Conservation (phyloP, 2,113 vertebrate species). For the Telmatochromis sp. region DNA sequence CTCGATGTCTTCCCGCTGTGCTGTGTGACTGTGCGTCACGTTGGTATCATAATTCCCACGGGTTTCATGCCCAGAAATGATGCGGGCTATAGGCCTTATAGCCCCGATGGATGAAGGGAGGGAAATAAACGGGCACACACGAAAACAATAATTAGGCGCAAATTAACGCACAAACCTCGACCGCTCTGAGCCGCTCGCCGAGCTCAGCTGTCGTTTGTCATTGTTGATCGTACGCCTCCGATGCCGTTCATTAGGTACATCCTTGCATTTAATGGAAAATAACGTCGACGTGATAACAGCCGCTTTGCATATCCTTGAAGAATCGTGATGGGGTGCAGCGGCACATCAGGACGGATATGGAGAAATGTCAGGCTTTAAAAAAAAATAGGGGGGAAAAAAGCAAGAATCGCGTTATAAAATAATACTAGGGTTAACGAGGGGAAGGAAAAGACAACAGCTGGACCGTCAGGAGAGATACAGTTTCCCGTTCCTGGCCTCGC, state of each 20-base stretch:
- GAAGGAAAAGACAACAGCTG: slow-evolving; percentile 13
- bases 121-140: background rate
- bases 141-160: slow-evolving; percentile 35
- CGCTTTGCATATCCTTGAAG: slow-evolving; percentile 46
- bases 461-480: background rate
- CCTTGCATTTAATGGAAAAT: slow-evolving; percentile 24
- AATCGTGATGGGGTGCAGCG: slow-evolving; percentile 52
- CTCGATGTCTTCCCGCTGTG: slow-evolving; percentile 59
- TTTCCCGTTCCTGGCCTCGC: slow-evolving; percentile 57
- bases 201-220: slow-evolving; percentile 7
- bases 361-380: background rate
- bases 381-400: rapidly evolving
- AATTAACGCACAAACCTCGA: background rate
- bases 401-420: background rate
- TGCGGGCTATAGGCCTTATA: slow-evolving; percentile 41
- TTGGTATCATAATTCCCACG: slow-evolving; percentile 64
- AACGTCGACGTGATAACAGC: slow-evolving; percentile 47
- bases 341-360: slow-evolving; percentile 36
- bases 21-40: slow-evolving; percentile 62
- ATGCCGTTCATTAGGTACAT: slow-evolving; percentile 14
- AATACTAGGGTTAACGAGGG: background rate
- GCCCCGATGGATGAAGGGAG: slow-evolving; percentile 6
- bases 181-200: background rate
- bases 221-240: background rate
- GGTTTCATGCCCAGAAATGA: slow-evolving; percentile 52